phyloP scores from a whole-genome alignment of 2,113 vertebrate genomes.

The Accipiter cooperii region DNA sequence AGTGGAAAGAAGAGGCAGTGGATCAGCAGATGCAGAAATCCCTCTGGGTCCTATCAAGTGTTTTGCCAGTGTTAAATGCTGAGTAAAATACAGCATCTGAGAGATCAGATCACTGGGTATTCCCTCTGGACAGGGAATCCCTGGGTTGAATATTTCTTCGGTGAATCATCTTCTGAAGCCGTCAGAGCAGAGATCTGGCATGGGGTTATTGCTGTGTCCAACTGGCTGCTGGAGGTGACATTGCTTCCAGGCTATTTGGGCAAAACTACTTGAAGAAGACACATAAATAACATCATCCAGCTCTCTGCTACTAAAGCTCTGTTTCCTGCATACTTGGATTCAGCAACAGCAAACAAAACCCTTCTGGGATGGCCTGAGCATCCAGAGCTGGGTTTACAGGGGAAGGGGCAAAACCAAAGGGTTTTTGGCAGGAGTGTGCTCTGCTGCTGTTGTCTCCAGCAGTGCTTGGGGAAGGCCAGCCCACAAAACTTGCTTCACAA shows the following conservation, averaged over 20 bases:
- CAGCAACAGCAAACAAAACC: background rate
- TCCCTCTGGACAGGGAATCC: conserved; percentile 20
- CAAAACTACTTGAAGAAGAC: background rate
- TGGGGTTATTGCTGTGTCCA: background rate
- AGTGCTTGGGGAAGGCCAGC: background rate
- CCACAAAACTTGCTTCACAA: background rate
- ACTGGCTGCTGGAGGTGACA: background rate
- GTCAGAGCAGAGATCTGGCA: background rate
- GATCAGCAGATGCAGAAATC: conserved; percentile 31
- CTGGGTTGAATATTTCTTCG: background rate
- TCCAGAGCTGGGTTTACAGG: background rate
- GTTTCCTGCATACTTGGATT: background rate
- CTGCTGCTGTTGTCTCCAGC: background rate
- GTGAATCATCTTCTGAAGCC: conserved; percentile 41
- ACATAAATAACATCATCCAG: background rate
- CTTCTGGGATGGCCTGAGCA: background rate
- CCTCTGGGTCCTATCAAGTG: conserved; percentile 40
- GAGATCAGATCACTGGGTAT: conserved; percentile 40
- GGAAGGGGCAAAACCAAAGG: background rate
- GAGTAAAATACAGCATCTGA: conserved; percentile 23
- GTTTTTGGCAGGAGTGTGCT: background rate
- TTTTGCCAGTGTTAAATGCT: conserved; percentile 11
- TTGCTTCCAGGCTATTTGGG: conserved; percentile 1
- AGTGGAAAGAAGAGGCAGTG: background rate
- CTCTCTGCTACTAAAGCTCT: background rate